Percentiles rank a stretch among this genome's conserved stretches.
Conservation (phyloP, 1,140 invertebrate genomes). For the Lasaia peninsularis region DNA sequence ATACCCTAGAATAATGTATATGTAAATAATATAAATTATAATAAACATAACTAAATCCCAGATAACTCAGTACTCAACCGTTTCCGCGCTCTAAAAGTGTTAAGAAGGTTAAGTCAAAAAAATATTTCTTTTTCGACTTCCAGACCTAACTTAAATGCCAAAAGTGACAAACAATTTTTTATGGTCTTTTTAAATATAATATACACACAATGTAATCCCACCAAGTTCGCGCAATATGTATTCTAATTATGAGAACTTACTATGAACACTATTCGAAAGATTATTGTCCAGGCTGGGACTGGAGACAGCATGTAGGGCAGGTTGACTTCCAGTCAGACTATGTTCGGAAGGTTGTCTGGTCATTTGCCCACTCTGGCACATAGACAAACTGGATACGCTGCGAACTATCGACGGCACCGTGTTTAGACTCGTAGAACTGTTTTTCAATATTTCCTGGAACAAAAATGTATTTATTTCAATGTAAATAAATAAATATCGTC, state of each 20-base stretch:
- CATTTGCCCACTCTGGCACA: constrained; percentile 26
- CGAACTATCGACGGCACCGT: constrained; percentile 32
- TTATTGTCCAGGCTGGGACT: constrained; percentile 32
- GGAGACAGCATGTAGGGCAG: constrained; percentile 22
- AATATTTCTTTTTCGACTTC: no score
- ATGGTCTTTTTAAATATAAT: neutral
- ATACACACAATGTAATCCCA: neutral
- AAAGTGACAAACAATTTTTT: no score
- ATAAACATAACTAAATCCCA: no score
- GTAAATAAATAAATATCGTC: no score
- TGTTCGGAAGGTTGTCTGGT: constrained; percentile 22
- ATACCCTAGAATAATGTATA: no score
- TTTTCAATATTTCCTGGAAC: constrained; percentile 27
- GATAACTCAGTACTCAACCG: no score
- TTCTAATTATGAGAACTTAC: constrained; percentile 33
- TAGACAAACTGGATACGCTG: constrained; percentile 42
- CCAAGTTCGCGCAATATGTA: neutral
- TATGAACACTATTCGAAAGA: constrained; percentile 41
- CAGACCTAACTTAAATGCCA: no score
- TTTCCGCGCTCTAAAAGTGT: no score
- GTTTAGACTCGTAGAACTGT: constrained; percentile 35
- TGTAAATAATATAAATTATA: no score
- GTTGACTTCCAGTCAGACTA: constrained; percentile 42
- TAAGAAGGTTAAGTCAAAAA: no score
- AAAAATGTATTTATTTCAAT: neutral